Percentiles rank a stretch among this genome's conserved stretches.
phyloP scores from a whole-genome alignment of 1,140 invertebrate species.

The Whitmania pigra region DNA sequence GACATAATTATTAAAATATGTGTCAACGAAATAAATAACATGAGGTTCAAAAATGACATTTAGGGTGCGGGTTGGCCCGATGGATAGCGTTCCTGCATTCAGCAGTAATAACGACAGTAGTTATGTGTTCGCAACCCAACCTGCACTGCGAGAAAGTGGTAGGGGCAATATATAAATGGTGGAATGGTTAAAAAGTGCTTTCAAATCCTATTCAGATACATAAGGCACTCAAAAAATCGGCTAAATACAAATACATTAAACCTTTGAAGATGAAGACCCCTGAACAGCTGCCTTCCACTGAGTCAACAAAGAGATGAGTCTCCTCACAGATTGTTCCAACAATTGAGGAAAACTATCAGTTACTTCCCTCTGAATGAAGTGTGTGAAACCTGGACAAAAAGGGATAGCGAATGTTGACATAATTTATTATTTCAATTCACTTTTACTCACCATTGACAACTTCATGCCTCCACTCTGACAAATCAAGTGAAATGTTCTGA shows the following conservation, averaged over 20 bases:
- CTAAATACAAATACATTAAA: too few species aligned
- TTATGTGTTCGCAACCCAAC: too few species aligned
- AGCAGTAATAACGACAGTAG: too few species aligned
- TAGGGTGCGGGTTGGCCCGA: too few species aligned
- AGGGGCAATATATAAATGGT: too few species aligned
- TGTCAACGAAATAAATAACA: too few species aligned
- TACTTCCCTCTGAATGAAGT: constrained; percentile 84
- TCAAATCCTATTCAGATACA: too few species aligned
- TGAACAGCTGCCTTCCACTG: constrained; percentile 59
- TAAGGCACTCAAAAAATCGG: too few species aligned
- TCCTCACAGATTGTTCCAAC: constrained; percentile 81
- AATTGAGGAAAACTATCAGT: constrained; percentile 73
- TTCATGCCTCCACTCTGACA: constrained; percentile 90
- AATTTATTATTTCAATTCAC: constrained; percentile 4
- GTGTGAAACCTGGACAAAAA: constrained; percentile 62
- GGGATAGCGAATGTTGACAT: constrained; percentile 18
- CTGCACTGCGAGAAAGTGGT: too few species aligned
- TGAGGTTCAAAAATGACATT: neutral
- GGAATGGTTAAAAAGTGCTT: too few species aligned
- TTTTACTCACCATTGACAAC: constrained; percentile 56
- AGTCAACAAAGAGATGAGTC: constrained; percentile 78
- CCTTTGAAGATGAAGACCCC: constrained; percentile 7
- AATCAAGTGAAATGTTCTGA: constrained; percentile 87
- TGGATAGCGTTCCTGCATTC: too few species aligned
- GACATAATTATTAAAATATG: neutral